Evolutionary conservation across 2,888 invertebrate species (phyloP), one percentile per base, ranked within the genome.

Genomic region (Phymatocera aterrima): DNA sequence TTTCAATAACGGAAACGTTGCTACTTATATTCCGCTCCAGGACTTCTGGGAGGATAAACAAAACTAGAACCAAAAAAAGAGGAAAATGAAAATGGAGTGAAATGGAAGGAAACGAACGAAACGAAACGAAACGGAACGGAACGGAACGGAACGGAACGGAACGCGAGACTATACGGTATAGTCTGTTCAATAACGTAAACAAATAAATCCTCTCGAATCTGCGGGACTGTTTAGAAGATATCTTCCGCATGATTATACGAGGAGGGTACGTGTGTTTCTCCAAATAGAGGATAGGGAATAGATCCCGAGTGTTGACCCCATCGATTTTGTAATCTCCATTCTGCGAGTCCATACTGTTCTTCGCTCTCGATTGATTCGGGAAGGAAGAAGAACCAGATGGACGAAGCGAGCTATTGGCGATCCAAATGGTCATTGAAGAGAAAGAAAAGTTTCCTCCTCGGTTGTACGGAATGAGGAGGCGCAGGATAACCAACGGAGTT

Each of bases 1-100:
- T 68, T 68, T 68, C 68, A 68, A 68, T 68, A 68, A 68, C 68
- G 68, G 40, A 68, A 68, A 43, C 68, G 68, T 68, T 68, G 46
- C 43, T 46, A 68, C 46, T 46, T 40, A 68, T 64, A n/a, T 43
- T 43, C 15, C 15, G 37, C 64, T 34, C 8, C 21, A 15, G 34
- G 34, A 18, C 10, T 46, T 18, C 40, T 46, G 18, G 15, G 1
- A 68, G 24, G 43, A 28, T 46, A 46, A 46, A 46, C 46, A 46
- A 46, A 43, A 8, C 5, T 15, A 46, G n/a, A 18, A 68, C 6
- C 2, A 31, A 28, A 46, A 34, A 61, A 61, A n/a, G 3, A 34
- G 34, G n/a, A 46, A 46, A 6, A 61, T 5, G 1, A 2, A 21
- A 21, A 57, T 57, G 24, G 10, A 51, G 18, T 21, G 24, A 51